A percentile compares a stretch with the other conserved stretches of the same genome.
Evolutionary conservation across 2,113 vertebrate species (phyloP).

Genomic region (Amblyopsis rosae): DNA sequence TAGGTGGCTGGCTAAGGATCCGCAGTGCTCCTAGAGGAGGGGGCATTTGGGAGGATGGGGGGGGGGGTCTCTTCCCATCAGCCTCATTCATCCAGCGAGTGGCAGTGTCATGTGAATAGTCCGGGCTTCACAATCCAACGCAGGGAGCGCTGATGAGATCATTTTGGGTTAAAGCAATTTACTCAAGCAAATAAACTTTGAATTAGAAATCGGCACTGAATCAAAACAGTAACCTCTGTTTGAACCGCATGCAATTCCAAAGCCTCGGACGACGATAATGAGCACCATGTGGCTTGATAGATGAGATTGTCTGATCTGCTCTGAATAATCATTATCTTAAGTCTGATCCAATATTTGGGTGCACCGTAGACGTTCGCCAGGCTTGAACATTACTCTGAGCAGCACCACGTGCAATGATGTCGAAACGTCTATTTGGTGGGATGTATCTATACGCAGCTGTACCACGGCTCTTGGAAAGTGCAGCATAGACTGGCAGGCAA

Average conservation of each 20-base stretch:
- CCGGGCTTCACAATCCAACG: conserved; percentile 2
- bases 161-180: conserved; percentile 10
- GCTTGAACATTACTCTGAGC: not conserved
- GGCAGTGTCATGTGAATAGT: conserved; percentile 25
- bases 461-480: not conserved
- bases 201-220: conserved; percentile 26
- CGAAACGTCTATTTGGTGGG: not conserved
- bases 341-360: conserved; percentile 25
- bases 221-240: conserved; percentile 13
- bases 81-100: conserved; percentile 31
- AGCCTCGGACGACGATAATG: conserved; percentile 17
- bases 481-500: conserved; percentile 6
- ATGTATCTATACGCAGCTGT: not conserved
- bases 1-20: conserved; percentile 26
- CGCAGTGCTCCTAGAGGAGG: conserved; percentile 27
- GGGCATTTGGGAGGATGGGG: not conserved
- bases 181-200: conserved; percentile 10
- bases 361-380: conserved; percentile 6
- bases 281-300: conserved; percentile 23
- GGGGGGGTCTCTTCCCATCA: conserved; percentile 29
- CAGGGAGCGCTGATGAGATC: conserved; percentile 28
- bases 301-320: conserved; percentile 13
- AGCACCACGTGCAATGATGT: not conserved
- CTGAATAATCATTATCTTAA: conserved; percentile 27
- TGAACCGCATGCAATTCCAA: conserved; percentile 22